phyloP scores from a whole-genome alignment of 1,140 invertebrate species.

The Drosophila bocki region DNA sequence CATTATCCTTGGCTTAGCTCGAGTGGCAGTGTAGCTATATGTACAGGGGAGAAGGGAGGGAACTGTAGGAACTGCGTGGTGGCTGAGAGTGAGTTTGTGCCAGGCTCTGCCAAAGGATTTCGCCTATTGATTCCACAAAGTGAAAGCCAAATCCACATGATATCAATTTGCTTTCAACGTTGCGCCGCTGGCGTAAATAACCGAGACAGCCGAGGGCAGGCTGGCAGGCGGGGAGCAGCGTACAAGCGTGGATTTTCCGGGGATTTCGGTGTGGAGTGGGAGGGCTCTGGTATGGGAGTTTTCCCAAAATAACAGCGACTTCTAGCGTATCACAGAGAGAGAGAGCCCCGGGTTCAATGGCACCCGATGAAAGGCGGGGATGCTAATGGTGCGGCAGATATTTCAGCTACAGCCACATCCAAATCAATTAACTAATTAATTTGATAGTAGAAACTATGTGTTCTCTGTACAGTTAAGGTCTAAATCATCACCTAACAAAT shows the following conservation, averaged over 20 bases:
- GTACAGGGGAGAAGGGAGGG: neutral
- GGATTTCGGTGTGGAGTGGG: slow-evolving; percentile 7
- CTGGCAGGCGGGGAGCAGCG: slow-evolving; percentile 26
- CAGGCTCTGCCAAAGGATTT: slow-evolving; percentile 70
- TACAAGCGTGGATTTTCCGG: slow-evolving; percentile 26
- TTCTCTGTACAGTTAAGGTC: neutral
- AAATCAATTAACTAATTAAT: slow-evolving; percentile 51
- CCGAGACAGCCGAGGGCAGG: slow-evolving; percentile 53
- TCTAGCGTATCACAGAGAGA: slow-evolving; percentile 19
- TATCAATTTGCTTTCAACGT: slow-evolving; percentile 83
- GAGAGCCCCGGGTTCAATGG: slow-evolving; percentile 29
- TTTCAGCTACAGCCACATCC: slow-evolving; percentile 11
- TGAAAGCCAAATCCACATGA: slow-evolving; percentile 83
- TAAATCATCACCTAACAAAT: slow-evolving; percentile 1
- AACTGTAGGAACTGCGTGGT: slow-evolving; percentile 19
- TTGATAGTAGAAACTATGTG: slow-evolving; percentile 21
- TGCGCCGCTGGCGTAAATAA: slow-evolving; percentile 73
- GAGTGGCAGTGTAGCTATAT: slow-evolving; percentile 45
- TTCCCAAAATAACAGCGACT: slow-evolving; percentile 44
- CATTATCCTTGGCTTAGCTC: slow-evolving; percentile 82
- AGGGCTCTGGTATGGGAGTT: slow-evolving; percentile 9
- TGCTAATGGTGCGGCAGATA: slow-evolving; percentile 30
- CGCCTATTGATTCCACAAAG: slow-evolving; percentile 79
- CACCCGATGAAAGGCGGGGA: slow-evolving; percentile 6
- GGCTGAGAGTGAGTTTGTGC: slow-evolving; percentile 41